A percentile compares a stretch with the other conserved stretches of the same genome.
Conservation (phyloP, 2,797 vertebrate species). For the Enteromius thamalakanensis region DNA sequence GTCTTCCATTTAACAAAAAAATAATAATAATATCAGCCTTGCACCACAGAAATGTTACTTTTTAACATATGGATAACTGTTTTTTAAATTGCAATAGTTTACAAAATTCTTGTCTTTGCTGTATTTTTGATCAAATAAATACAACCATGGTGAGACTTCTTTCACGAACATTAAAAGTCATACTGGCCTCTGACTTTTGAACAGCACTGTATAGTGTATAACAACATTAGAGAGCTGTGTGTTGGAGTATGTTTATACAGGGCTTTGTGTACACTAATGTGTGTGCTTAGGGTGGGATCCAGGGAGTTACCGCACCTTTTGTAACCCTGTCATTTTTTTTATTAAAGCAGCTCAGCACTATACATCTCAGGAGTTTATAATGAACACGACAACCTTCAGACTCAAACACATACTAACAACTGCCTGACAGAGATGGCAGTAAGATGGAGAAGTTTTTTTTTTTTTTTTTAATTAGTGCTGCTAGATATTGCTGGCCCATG, state of each 20-base stretch:
- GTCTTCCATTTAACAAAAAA: no score
- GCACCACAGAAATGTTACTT: neutral
- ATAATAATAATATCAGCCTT: neutral
- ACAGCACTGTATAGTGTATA: neutral
- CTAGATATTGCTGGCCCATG: constrained; percentile 7
- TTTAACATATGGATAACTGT: neutral
- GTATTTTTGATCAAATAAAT: neutral
- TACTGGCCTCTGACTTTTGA: neutral
- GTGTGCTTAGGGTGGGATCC: constrained; percentile 73
- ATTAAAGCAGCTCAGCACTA: constrained; percentile 6
- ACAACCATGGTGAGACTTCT: neutral
- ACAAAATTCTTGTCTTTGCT: neutral
- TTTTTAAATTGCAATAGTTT: neutral
- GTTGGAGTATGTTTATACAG: constrained; percentile 48
- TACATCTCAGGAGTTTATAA: neutral
- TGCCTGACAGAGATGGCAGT: neutral
- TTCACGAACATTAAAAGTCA: neutral
- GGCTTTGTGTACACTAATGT: constrained; percentile 53
- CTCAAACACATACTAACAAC: neutral
- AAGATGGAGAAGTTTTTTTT: neutral
- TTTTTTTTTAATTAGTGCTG: neutral
- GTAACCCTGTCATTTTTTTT: constrained; percentile 44
- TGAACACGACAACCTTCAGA: neutral
- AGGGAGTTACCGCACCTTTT: constrained; percentile 65
- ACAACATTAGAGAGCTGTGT: constrained; percentile 4